These are phyloP conservation scores for Phyllotreta striolata DNA, from an alignment of 2,888 invertebrate genomes.

Conservation along the genomic window DNA sequence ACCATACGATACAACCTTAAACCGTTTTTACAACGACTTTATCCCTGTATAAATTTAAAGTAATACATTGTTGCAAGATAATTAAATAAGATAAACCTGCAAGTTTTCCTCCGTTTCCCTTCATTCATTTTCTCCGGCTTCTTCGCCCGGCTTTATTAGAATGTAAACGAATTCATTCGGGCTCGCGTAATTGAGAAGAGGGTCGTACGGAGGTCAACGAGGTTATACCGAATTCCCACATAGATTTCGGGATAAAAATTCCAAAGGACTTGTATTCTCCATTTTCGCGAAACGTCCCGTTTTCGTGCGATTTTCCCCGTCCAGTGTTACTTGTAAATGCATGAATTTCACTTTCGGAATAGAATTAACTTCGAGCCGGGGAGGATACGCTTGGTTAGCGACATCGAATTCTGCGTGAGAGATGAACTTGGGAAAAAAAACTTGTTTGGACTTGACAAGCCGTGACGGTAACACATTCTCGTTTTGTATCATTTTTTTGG, in stretches of 20 bases:
- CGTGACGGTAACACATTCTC: slow-evolving; percentile 27
- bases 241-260: not conserved
- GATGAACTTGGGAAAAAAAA: slow-evolving; percentile 23
- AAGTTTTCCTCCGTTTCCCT: slow-evolving; percentile 24
- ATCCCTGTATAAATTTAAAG: slow-evolving; percentile 9
- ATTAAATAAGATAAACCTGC: slow-evolving; percentile 29
- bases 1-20: too few relatives aligned
- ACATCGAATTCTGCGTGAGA: slow-evolving; percentile 16
- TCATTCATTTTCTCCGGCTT: slow-evolving; percentile 20
- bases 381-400: not conserved
- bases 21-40: slow-evolving; percentile 2
- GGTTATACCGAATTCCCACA: slow-evolving; percentile 12
- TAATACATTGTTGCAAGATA: slow-evolving; percentile 29
- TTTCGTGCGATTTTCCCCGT: too few relatives aligned
- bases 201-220: slow-evolving; percentile 15
- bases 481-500: slow-evolving; percentile 17
- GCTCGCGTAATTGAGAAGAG: slow-evolving; percentile 12
- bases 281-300: too few relatives aligned
- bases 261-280: not conserved
- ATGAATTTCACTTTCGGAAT: not conserved
- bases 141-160: slow-evolving; percentile 23
- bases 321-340: too few relatives aligned
- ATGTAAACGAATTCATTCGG: slow-evolving; percentile 26
- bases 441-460: slow-evolving; percentile 28
- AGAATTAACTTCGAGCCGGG: slow-evolving; percentile 10